A percentile compares a stretch with the other conserved stretches of the same genome.
phyloP scores from a whole-genome alignment of 2,888 invertebrate species.

The Calameuta pallipes region DNA sequence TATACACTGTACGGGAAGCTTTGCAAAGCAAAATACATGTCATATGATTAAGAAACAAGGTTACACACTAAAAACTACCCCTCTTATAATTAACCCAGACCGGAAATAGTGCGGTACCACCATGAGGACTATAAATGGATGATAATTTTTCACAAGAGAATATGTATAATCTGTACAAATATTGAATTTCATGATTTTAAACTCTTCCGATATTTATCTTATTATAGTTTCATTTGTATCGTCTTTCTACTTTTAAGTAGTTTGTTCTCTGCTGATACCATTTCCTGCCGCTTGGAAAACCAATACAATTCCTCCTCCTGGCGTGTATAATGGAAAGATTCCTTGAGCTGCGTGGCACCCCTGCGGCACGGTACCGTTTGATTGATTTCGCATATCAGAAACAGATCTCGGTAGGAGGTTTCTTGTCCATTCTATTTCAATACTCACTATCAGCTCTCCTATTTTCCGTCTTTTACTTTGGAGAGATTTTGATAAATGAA shows the following conservation, averaged over 20 bases:
- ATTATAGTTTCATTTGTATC: neutral
- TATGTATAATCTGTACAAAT: neutral
- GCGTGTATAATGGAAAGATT: neutral
- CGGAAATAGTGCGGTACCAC: neutral
- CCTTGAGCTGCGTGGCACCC: neutral
- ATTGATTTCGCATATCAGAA: slow-evolving; percentile 2
- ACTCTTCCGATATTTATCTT: neutral
- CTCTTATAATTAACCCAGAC: neutral
- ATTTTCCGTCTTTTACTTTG: neutral
- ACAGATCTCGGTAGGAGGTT: neutral
- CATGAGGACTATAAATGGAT: neutral
- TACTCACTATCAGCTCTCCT: neutral
- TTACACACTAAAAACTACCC: neutral
- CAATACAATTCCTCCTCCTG: neutral
- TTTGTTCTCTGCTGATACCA: neutral
- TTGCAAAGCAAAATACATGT: neutral
- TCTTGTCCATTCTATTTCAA: neutral
- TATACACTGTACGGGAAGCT: neutral
- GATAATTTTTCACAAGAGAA: neutral
- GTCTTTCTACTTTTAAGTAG: neutral
- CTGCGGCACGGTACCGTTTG: neutral
- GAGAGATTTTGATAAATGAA: neutral
- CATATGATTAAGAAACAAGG: neutral
- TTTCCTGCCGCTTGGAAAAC: neutral
- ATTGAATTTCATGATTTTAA: neutral